Conservation (phyloP, 2,113 vertebrate genomes). For the Xiphophorus couchianus region DNA sequence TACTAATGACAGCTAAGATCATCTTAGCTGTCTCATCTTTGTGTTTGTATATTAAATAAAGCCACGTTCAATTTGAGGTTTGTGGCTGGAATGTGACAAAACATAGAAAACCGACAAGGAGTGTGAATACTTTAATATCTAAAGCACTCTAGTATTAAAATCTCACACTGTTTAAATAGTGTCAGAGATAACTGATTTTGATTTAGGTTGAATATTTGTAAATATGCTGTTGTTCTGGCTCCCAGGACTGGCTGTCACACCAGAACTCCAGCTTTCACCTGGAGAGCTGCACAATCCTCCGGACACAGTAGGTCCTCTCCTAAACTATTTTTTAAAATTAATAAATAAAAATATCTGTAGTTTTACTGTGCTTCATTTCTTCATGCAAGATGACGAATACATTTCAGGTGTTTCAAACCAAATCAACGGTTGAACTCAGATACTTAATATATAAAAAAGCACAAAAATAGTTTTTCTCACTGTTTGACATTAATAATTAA, state of each 20-base stretch:
- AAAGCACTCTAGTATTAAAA: not conserved
- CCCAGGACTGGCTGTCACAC: conserved; percentile 91
- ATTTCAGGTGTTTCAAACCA: too few species aligned
- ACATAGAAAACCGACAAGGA: too few species aligned
- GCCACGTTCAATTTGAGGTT: too few species aligned
- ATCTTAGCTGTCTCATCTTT: too few species aligned
- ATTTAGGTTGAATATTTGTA: not conserved
- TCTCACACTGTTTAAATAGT: not conserved
- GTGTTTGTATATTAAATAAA: too few species aligned
- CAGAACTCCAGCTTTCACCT: conserved; percentile 88
- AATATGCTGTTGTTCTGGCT: conserved; percentile 37
- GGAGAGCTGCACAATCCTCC: conserved; percentile 84
- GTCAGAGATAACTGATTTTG: not conserved
- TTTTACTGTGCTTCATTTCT: not conserved
- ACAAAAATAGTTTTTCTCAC: too few species aligned
- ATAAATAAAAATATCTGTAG: not conserved
- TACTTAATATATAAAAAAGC: too few species aligned
- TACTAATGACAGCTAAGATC: too few species aligned
- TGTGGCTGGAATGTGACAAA: too few species aligned
- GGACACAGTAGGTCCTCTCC: conserved; percentile 82
- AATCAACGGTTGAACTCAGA: too few species aligned
- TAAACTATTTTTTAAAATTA: not conserved
- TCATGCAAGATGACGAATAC: too few species aligned
- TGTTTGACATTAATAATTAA: too few species aligned
- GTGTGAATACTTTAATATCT: not conserved